Evolutionary conservation across 2,113 vertebrate genomes (phyloP), one percentile per base, ranked within the genome.

Genomic region (Lamprotornis superbus): DNA sequence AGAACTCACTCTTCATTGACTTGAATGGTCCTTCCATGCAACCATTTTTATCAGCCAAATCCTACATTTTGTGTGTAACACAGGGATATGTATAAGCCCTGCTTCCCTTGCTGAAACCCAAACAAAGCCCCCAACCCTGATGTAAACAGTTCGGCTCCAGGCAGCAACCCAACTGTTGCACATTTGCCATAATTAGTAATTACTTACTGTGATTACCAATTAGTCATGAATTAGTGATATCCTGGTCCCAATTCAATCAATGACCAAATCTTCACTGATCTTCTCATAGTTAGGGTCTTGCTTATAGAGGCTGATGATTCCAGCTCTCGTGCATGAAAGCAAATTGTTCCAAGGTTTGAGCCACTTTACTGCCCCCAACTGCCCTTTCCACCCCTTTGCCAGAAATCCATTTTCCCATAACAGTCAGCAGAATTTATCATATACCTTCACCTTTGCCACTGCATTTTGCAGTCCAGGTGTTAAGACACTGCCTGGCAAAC

Each of bases 151-250:
- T 74, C 33, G 42, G 49, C 56, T 84, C 47, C n/a, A 84, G 94
- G 33, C 42, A 87, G 50, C 63, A 80, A 33, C 78, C 79, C 31
- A 87, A 90, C 46, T 77, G 55, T 55, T 85, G 27, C 90, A 63
- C 5, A 25, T 70, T 73, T 88, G 63, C 55, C 59, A 80, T 74
- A 83, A 90, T 68, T 83, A 89, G 56, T 61, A 92, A 93, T 79
- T 75, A 82, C 25, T 44, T 44, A 69, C 22, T 39, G 39, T 77
- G 63, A 53, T 87, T 37, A 53, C 28, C 15, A 60, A 19, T 69
- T 53, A 60, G 39, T 46, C 6, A 20, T 15, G 37, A 52, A 23
- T 60, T 68, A 70, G 60, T 75, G 80, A 75, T 89, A 68, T 42
- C 52, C 52, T 63, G 44, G 24, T 89, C 64, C 46, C 56, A 82